A percentile compares a stretch with the other conserved stretches of the same genome.
Evolutionary conservation across 1,140 invertebrate species (phyloP).

Genomic region (Polypedilum vanderplanki): DNA sequence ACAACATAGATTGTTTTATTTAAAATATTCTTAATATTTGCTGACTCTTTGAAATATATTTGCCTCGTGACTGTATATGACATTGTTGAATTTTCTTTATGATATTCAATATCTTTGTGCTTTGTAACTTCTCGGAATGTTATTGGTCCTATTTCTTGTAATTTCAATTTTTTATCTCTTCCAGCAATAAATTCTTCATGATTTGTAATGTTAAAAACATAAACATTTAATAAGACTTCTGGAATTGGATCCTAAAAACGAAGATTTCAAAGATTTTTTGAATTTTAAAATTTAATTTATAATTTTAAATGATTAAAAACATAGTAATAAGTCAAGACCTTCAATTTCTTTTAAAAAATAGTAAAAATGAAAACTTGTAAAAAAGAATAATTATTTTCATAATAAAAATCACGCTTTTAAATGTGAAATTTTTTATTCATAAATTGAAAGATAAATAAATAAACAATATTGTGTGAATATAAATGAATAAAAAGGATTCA

Average conservation of each 20-base stretch:
- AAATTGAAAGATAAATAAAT: no score
- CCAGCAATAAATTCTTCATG: slow-evolving; percentile 49
- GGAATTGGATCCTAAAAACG: slow-evolving; percentile 39
- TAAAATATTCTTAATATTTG: slow-evolving; percentile 46
- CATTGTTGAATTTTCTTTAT: slow-evolving; percentile 51
- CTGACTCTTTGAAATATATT: slow-evolving; percentile 48
- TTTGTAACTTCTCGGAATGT: slow-evolving; percentile 49
- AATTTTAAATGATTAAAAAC: no score
- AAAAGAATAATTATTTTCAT: no score
- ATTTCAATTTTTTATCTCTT: slow-evolving; percentile 43
- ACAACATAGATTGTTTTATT: slow-evolving; percentile 49
- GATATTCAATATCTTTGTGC: slow-evolving; percentile 49
- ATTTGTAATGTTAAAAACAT: slow-evolving; percentile 60
- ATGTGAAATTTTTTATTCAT: no score
- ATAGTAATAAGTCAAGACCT: no score
- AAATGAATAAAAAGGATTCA: no score
- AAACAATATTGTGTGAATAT: no score
- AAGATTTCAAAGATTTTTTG: no score
- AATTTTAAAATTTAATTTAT: no score
- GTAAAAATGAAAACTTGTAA: no score
- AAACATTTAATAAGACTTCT: slow-evolving; percentile 51
- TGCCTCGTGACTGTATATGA: slow-evolving; percentile 49
- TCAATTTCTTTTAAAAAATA: no score
- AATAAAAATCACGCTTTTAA: no score
- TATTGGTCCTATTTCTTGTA: slow-evolving; percentile 53